These are phyloP conservation scores for Nematostella vectensis DNA, from an alignment of 92 coral and sea anemone genomes.

Conservation along the genomic window DNA sequence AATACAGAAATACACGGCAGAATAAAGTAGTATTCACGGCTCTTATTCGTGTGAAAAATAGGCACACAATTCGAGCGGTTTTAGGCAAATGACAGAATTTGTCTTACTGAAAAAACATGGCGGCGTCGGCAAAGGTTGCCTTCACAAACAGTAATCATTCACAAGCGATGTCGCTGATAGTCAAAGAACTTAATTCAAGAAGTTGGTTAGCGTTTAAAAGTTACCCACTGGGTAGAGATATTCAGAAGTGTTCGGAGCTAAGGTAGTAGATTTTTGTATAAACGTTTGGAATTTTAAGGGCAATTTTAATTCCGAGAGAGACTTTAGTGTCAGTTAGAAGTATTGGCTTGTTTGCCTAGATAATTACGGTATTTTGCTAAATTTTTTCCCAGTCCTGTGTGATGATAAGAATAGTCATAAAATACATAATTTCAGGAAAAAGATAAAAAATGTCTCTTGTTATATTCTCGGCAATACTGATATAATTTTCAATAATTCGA, in stretches of 20 bases:
- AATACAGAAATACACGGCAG: slow-evolving; percentile 38
- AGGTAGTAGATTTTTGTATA: neutral
- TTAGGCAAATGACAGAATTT: too few relatives aligned
- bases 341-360: slow-evolving; percentile 46
- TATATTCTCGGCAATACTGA: neutral
- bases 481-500: too few relatives aligned
- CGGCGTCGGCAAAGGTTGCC: slow-evolving; percentile 24
- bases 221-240: neutral
- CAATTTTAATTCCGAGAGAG: neutral
- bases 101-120: slow-evolving; percentile 13
- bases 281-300: neutral
- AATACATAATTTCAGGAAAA: neutral
- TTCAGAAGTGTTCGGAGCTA: neutral
- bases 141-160: neutral
- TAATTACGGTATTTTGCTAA: slow-evolving; percentile 47
- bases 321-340: slow-evolving; percentile 11
- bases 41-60: neutral
- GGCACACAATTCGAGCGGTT: too few relatives aligned
- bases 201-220: slow-evolving; percentile 8
- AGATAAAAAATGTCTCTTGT: neutral
- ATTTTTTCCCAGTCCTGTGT: slow-evolving; percentile 29
- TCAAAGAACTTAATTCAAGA: slow-evolving; percentile 1
- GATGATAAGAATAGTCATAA: slow-evolving; percentile 33
- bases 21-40: neutral
- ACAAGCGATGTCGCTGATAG: slow-evolving; percentile 1